Conservation (phyloP, 2,113 vertebrate genomes). For the Patagioenas fasciata region DNA sequence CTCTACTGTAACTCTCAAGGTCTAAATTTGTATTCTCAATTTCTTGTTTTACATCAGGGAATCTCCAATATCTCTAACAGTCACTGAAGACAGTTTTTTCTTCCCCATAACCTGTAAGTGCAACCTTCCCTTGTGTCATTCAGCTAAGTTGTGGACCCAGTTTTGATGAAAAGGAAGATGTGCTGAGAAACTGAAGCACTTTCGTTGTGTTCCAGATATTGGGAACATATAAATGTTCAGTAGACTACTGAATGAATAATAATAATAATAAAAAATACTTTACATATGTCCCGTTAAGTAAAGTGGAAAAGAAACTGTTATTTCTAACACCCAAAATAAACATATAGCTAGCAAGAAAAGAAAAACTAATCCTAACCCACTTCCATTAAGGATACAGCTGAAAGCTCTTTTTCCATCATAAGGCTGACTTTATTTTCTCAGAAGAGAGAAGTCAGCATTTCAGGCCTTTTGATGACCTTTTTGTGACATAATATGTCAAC, state of each 20-base stretch:
- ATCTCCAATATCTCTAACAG: neutral
- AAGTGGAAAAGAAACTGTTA: neutral
- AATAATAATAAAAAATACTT: no score
- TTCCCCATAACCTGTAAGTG: neutral
- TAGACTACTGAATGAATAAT: neutral
- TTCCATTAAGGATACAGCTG: neutral
- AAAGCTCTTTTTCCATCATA: neutral
- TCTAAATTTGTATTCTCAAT: neutral
- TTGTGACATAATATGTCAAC: no score
- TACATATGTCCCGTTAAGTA: neutral
- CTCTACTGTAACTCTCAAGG: neutral
- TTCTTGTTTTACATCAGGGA: neutral
- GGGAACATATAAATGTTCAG: neutral
- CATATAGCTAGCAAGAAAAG: neutral
- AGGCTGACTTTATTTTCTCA: neutral
- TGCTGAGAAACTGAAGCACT: neutral
- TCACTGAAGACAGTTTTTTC: neutral
- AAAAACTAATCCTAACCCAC: neutral
- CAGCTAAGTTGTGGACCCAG: neutral
- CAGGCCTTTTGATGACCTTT: neutral
- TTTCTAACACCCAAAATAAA: neutral
- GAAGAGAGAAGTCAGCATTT: neutral
- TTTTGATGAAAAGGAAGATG: neutral
- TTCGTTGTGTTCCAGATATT: neutral
- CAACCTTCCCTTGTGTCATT: neutral